Percentiles rank a stretch among this genome's conserved stretches.
Conservation (phyloP, 2,888 invertebrate genomes). For the Mayetiola destructor region DNA sequence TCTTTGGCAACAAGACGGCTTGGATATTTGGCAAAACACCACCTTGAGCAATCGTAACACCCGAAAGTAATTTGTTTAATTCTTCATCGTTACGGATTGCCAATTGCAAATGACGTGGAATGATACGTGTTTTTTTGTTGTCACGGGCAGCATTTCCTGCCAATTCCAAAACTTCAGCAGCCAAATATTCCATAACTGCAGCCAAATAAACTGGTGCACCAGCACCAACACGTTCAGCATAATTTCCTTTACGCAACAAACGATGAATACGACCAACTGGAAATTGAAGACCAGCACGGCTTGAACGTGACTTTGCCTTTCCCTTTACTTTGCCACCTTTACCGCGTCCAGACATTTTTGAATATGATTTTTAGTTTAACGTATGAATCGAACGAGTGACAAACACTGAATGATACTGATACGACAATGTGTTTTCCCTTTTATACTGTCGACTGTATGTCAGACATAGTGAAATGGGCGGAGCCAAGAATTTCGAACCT, state of each 20-base stretch:
- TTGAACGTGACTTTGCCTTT: constrained; percentile 39
- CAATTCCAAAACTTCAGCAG: constrained; percentile 51
- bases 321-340: constrained; percentile 33
- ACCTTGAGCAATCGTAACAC: too few relatives aligned
- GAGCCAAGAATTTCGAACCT: neutral
- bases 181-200: constrained; percentile 47
- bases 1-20: too few relatives aligned
- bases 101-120: too few relatives aligned
- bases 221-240: constrained; percentile 43
- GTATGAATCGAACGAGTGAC: neutral
- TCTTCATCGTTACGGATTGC: too few relatives aligned
- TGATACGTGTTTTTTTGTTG: too few relatives aligned
- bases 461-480: neutral
- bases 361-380: neutral
- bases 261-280: constrained; percentile 47
- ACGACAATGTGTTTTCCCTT: constrained; percentile 7
- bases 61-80: too few relatives aligned
- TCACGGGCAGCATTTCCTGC: constrained; percentile 51
- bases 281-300: constrained; percentile 43
- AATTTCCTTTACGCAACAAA: constrained; percentile 45
- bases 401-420: neutral
- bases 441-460: neutral
- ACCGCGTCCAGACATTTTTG: constrained; percentile 33
- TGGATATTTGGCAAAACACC: too few relatives aligned
- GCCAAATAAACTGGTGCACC: constrained; percentile 40